Conservation (phyloP, 1,140 invertebrate genomes). For the Drosophila sp. region DNA sequence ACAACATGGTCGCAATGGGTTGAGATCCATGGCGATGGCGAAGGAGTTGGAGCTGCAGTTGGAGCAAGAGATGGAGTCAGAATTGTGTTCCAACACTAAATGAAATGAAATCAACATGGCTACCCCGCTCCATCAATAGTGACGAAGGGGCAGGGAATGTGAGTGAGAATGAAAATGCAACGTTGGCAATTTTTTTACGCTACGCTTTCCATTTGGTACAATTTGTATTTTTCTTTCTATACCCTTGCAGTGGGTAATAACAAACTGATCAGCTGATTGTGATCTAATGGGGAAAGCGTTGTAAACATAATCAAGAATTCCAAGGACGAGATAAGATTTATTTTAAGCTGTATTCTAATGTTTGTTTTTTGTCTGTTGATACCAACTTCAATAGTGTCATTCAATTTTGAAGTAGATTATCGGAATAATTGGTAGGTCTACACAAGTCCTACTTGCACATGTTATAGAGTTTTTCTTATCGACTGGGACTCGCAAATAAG, state of each 20-base stretch:
- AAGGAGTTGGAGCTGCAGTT: background rate
- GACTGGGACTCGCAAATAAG: too few species aligned
- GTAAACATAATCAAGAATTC: too few species aligned
- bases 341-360: too few species aligned
- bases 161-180: constrained; percentile 59
- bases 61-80: background rate
- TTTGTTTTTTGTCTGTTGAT: too few species aligned
- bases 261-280: too few species aligned
- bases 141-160: background rate
- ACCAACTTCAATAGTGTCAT: too few species aligned
- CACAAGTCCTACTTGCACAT: too few species aligned
- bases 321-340: too few species aligned
- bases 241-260: background rate
- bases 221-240: constrained; percentile 1
- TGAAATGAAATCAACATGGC: constrained; percentile 80
- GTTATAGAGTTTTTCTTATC: too few species aligned
- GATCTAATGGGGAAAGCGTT: too few species aligned
- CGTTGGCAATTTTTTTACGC: constrained; percentile 66
- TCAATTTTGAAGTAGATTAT: too few species aligned
- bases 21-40: background rate
- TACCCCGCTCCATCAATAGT: constrained; percentile 29
- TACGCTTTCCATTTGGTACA: constrained; percentile 32
- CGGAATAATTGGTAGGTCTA: too few species aligned
- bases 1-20: constrained; percentile 41
- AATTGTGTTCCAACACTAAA: constrained; percentile 46